Evolutionary conservation across 2,113 vertebrate species (phyloP).

Genomic region (Galemys pyrenaicus): DNA sequence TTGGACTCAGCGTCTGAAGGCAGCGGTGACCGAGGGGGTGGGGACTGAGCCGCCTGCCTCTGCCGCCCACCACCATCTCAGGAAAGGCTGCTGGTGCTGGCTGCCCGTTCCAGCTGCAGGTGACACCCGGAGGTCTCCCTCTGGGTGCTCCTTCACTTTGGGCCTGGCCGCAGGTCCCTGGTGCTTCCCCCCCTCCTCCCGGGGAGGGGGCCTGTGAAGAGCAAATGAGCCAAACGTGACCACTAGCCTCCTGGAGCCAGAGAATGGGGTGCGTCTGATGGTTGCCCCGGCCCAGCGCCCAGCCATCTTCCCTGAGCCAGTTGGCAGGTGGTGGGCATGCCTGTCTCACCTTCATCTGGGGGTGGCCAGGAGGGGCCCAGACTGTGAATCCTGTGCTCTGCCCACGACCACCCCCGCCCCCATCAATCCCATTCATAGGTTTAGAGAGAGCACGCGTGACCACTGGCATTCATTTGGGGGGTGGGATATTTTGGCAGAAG

Average conservation of each 20-base stretch:
- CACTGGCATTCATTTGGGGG: constrained; percentile 79
- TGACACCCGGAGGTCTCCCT: constrained; percentile 25
- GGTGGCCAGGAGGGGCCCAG: constrained; percentile 78
- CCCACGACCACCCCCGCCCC: constrained; percentile 54
- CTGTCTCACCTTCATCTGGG: constrained; percentile 75
- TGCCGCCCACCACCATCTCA: constrained; percentile 78
- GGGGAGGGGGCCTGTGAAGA: constrained; percentile 78
- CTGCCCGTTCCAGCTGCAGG: constrained; percentile 75
- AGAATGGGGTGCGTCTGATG: constrained; percentile 31
- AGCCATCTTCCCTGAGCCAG: constrained; percentile 75
- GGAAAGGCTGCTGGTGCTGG: constrained; percentile 79
- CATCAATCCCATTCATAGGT: constrained; percentile 77
- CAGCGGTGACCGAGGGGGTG: constrained; percentile 61
- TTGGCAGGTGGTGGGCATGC: constrained; percentile 55
- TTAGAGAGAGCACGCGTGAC: constrained; percentile 77
- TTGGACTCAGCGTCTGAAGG: constrained; percentile 52
- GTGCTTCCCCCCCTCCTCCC: constrained; percentile 78
- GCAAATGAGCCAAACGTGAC: constrained; percentile 81
- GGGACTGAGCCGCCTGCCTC: constrained; percentile 65
- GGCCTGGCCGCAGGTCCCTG: constrained; percentile 75
- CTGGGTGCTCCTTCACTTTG: constrained; percentile 70
- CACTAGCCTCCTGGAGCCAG: constrained; percentile 81
- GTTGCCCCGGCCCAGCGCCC: constrained; percentile 53
- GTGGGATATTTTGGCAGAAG: constrained; percentile 74
- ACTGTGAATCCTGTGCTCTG: constrained; percentile 78